These are phyloP conservation scores for Papilio dardanus DNA, from an alignment of 1,140 invertebrate species.

Conservation along the genomic window DNA sequence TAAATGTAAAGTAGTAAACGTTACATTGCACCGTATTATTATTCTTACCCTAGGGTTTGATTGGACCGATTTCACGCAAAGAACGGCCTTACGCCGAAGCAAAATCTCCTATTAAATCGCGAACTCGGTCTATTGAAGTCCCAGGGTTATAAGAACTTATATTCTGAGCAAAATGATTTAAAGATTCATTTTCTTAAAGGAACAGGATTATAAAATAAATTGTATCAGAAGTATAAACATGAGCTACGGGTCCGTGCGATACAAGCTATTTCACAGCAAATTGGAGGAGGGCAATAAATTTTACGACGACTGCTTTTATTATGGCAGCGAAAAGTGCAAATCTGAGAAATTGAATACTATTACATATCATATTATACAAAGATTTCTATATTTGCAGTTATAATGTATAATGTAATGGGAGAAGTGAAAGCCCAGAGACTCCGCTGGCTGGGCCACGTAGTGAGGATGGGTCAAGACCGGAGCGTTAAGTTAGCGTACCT, in stretches of 20 bases:
- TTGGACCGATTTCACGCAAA: too few relatives aligned
- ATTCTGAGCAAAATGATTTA: not conserved
- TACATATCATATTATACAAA: constrained; percentile 43
- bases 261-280: constrained; percentile 54
- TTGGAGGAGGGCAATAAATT: constrained; percentile 56
- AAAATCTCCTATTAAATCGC: not conserved
- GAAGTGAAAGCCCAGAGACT: too few relatives aligned
- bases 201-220: constrained; percentile 43
- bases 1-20: too few relatives aligned
- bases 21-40: too few relatives aligned
- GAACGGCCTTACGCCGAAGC: too few relatives aligned
- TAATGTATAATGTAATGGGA: not conserved
- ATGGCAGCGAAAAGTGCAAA: constrained; percentile 49
- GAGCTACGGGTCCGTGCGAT: constrained; percentile 51
- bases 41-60: too few relatives aligned
- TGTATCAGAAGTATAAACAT: constrained; percentile 43
- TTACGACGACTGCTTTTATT: constrained; percentile 59
- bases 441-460: too few relatives aligned
- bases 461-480: too few relatives aligned
- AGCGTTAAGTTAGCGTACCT: too few relatives aligned
- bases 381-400: constrained; percentile 28
- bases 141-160: not conserved
- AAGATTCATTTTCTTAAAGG: not conserved
- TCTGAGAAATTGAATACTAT: constrained; percentile 57
- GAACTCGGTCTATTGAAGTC: not conserved